phyloP scores from a whole-genome alignment of 2,888 invertebrate genomes.

The Tricholauxania praeusta region DNA sequence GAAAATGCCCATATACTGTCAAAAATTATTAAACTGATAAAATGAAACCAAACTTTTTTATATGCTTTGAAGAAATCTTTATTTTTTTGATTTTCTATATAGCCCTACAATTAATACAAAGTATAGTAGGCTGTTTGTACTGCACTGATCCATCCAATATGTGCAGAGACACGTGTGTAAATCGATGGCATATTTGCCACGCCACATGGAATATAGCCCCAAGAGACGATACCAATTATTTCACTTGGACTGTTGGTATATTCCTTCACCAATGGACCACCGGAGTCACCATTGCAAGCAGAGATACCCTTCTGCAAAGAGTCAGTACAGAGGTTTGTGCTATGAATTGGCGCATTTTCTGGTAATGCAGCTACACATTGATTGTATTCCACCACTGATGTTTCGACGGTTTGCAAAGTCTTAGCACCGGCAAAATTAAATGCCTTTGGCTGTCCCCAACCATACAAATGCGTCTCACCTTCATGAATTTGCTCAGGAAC shows the following conservation, averaged over 20 bases:
- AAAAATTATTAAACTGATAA: no score
- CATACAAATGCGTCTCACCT: slow-evolving; percentile 64
- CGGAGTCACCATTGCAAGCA: slow-evolving; percentile 68
- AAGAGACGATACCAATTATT: slow-evolving; percentile 70
- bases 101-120: slow-evolving; percentile 47
- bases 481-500: slow-evolving; percentile 50
- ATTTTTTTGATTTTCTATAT: no score
- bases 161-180: slow-evolving; percentile 68
- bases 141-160: slow-evolving; percentile 64
- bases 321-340: slow-evolving; percentile 68
- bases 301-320: slow-evolving; percentile 65
- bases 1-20: no score
- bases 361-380: slow-evolving; percentile 55
- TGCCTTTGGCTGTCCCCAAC: slow-evolving; percentile 67
- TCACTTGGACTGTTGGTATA: slow-evolving; percentile 47
- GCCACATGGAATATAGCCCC: slow-evolving; percentile 70
- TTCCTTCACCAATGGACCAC: slow-evolving; percentile 63
- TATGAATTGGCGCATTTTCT: slow-evolving; percentile 54
- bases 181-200: slow-evolving; percentile 65
- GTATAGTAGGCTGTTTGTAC: slow-evolving; percentile 55
- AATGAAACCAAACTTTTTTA: no score
- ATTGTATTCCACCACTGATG: slow-evolving; percentile 55
- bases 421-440: slow-evolving; percentile 50
- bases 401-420: slow-evolving; percentile 58
- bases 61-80: no score